Evolutionary conservation across 1,140 invertebrate genomes (phyloP), one percentile per base, ranked within the genome.

Genomic region (Drosophila kohkoa): DNA sequence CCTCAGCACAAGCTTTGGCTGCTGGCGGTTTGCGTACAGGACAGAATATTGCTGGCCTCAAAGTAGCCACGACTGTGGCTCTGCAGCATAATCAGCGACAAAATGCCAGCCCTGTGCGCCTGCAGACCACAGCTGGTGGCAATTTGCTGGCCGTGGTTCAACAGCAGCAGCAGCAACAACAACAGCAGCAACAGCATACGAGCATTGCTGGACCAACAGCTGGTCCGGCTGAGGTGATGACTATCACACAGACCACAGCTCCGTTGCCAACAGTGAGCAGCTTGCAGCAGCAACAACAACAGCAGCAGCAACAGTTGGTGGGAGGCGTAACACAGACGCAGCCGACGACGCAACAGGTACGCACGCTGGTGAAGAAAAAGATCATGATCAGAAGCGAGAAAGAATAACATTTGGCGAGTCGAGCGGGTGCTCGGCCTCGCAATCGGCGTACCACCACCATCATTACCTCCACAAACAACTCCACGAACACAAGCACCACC

Each of bases 71-170:
- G 1, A 77, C 77, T 5, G 81, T 93, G 58, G 82, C 90, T 5
- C 73, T 92, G 46, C 90, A 91, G 59, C 93, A 93, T 67, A 93
- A 90, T 73, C 93, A 93, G 69, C 87, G 91, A 57, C 92, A 92
- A 71, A 92, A 89, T 88, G 92, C 91, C 7, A 92, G 93, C 78
- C 93, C 93, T 2, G 93, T 94, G 1, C 90, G 93, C 5, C 76
- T 94, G 57, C 93, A 94, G 65, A 93, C 93, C 3, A 91, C 93
- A 2, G 87, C 91, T 7, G 92, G 93, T 49, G 91, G 93, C 10
- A 93, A 93, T 35, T 82, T 94, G 16, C 88, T 94, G 4, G 93
- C 93, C 7, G 93, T 94, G 13, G 93, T 94, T n/a, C 93, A 93
- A 54, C 91, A 92, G 13, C 80, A 91, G 35, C 75, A 77, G 1